Conservation (phyloP, 1,140 invertebrate genomes). For the Thaumetopoea pityocampa region DNA sequence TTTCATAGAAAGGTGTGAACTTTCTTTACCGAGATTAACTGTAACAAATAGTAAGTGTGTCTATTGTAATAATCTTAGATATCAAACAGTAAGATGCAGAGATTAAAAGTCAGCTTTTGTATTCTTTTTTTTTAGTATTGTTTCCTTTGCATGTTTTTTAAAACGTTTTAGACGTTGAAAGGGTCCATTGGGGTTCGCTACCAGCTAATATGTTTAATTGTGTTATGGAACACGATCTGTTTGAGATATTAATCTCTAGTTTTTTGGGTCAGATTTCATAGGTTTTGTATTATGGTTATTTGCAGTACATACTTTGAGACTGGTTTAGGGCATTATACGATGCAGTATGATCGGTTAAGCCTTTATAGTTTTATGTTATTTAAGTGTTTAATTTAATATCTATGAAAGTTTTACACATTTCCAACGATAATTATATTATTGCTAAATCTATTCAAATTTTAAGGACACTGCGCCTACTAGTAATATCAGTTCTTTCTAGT, state of each 20-base stretch:
- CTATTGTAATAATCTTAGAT: conserved; percentile 59
- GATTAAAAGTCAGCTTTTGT: conserved; percentile 47
- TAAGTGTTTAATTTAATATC: too few relatives aligned
- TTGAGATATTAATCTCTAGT: conserved; percentile 43
- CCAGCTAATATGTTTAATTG: conserved; percentile 37
- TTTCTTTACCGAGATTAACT: conserved; percentile 58
- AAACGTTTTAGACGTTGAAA: conserved; percentile 57
- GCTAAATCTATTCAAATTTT: too few relatives aligned
- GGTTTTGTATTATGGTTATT: too few relatives aligned
- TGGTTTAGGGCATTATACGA: too few relatives aligned
- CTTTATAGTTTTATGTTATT: too few relatives aligned
- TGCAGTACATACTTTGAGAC: too few relatives aligned
- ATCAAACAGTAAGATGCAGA: conserved; percentile 50
- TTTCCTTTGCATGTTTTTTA: conserved; percentile 45
- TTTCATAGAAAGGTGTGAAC: conserved; percentile 64
- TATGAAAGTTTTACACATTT: too few relatives aligned
- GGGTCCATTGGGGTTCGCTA: conserved; percentile 44
- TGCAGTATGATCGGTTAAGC: too few relatives aligned
- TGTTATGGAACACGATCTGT: conserved; percentile 32
- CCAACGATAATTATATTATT: too few relatives aligned
- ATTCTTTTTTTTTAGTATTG: conserved; percentile 40
- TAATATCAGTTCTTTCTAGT: too few relatives aligned
- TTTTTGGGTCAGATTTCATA: conserved; percentile 23
- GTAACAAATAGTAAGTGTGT: conserved; percentile 53
- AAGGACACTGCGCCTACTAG: too few relatives aligned